Conservation (phyloP, 2,888 invertebrate genomes). For the Lordiphosa andalusiaca region DNA sequence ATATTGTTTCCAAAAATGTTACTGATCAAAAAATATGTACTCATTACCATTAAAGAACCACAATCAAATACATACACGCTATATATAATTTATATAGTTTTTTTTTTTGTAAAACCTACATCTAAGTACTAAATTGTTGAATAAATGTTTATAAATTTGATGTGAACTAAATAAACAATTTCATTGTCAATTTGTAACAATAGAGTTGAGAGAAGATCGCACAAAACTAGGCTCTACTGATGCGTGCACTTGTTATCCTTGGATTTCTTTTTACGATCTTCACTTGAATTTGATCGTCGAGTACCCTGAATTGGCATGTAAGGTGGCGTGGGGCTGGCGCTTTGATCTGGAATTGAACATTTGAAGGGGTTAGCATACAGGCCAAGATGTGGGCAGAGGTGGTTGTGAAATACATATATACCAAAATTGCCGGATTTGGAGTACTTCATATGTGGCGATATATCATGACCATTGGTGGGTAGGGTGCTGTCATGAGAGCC, state of each 20-base stretch:
- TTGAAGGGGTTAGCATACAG: constrained; percentile 16
- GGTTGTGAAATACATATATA: constrained; percentile 75
- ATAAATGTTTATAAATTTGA: constrained; percentile 17
- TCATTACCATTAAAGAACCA: not conserved
- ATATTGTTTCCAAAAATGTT: no score
- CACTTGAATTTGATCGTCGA: constrained; percentile 84
- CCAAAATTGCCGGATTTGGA: constrained; percentile 78
- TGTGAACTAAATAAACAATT: constrained; percentile 49
- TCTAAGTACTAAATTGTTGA: constrained; percentile 42
- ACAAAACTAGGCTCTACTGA: constrained; percentile 80
- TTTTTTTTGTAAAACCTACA: constrained; percentile 31
- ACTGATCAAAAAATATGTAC: no score
- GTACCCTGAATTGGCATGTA: constrained; percentile 91
- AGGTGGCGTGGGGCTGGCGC: constrained; percentile 83
- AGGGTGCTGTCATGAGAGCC: constrained; percentile 74
- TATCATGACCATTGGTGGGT: constrained; percentile 65
- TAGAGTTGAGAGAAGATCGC: constrained; percentile 20
- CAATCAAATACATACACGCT: constrained; percentile 12
- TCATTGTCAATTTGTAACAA: constrained; percentile 47
- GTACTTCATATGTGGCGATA: constrained; percentile 72
- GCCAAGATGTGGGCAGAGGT: not conserved
- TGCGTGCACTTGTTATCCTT: constrained; percentile 85
- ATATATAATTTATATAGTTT: not conserved
- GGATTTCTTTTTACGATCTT: constrained; percentile 82
- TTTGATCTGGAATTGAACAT: constrained; percentile 78